phyloP scores from a whole-genome alignment of 1,140 invertebrate species.

The Tetramorium alpestre region DNA sequence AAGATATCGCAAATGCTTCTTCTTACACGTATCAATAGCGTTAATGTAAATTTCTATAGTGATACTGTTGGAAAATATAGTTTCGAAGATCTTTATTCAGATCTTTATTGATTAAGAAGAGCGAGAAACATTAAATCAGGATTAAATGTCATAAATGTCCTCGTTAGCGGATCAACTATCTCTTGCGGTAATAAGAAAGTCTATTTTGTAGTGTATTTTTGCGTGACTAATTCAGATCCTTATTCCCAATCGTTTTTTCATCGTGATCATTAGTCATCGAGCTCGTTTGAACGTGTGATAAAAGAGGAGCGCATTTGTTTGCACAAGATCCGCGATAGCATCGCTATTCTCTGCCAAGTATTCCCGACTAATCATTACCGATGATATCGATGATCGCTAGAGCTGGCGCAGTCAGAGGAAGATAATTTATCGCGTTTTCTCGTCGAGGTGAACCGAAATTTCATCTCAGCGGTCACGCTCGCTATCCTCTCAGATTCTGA shows the following conservation, averaged over 20 bases:
- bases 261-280: not conserved
- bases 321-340: not conserved
- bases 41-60: not conserved
- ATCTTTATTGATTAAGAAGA: slow-evolving; percentile 3
- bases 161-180: not conserved
- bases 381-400: slow-evolving; percentile 46
- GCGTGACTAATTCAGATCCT: not conserved
- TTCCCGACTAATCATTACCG: slow-evolving; percentile 33
- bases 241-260: not conserved
- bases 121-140: not conserved
- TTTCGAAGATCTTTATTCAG: not conserved
- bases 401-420: not conserved
- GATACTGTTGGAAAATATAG: not conserved
- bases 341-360: slow-evolving; percentile 23
- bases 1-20: not conserved
- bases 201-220: not conserved
- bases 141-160: not conserved
- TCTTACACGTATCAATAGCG: not conserved
- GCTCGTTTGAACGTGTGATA: not conserved
- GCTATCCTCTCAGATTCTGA: slow-evolving; percentile 29
- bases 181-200: not conserved
- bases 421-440: slow-evolving; percentile 47
- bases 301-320: not conserved
- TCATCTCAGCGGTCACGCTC: slow-evolving; percentile 41
- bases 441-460: slow-evolving; percentile 51